Percentiles rank a stretch among this genome's conserved stretches.
Conservation (phyloP, 2,888 invertebrate genomes). For the Hemaris fuciformis region DNA sequence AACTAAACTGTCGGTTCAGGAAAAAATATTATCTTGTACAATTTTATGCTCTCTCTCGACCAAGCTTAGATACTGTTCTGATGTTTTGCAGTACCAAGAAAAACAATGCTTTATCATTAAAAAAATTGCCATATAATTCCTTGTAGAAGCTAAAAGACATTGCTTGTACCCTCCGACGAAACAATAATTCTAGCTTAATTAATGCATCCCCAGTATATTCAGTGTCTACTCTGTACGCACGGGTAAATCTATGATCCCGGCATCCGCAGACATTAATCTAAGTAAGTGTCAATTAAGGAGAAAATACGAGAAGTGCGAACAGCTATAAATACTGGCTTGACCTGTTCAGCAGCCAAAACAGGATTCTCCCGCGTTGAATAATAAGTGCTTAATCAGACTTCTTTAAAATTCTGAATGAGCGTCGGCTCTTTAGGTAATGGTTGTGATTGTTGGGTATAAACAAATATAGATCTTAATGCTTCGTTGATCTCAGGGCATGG, state of each 20-base stretch:
- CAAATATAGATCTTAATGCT: too few relatives aligned
- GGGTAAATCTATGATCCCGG: conserved; percentile 25
- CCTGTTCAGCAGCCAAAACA: conserved; percentile 2
- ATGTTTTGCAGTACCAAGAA: too few relatives aligned
- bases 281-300: conserved; percentile 58
- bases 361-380: neutral
- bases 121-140: too few relatives aligned
- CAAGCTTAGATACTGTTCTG: too few relatives aligned
- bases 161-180: too few relatives aligned
- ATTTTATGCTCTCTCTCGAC: too few relatives aligned
- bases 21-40: too few relatives aligned
- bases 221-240: neutral
- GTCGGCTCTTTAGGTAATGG: neutral
- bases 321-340: conserved; percentile 39
- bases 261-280: conserved; percentile 49
- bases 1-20: too few relatives aligned
- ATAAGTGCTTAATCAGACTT: neutral
- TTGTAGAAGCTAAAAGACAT: too few relatives aligned
- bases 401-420: neutral
- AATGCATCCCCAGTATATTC: conserved; percentile 10
- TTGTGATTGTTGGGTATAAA: neutral
- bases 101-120: too few relatives aligned
- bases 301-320: conserved; percentile 47
- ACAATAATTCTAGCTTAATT: neutral
- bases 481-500: too few relatives aligned